Base-by-base conservation (phyloP, 2,797 vertebrate species). In the Chloroceryle inda region DNA sequence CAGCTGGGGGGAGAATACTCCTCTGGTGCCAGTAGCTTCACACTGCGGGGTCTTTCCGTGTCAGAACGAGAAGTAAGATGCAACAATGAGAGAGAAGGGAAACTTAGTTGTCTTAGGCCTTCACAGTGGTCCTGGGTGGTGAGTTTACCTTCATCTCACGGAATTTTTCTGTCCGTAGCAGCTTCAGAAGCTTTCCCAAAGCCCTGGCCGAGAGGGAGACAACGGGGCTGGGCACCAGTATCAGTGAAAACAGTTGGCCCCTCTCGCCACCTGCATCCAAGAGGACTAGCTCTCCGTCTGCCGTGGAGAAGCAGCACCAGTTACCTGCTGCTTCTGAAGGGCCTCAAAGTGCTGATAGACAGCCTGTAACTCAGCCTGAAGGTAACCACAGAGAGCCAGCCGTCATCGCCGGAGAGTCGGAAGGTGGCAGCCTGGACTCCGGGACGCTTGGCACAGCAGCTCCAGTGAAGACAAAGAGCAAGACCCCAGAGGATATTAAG, bases 401-500 rank as follows among this genome's bases (percentile, higher is more conserved):
- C 5, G 14, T 16, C 53, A 58, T 37, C 63, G 38, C 52, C 3
- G 44, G 44, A 40, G 86, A 64, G 13, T 9, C 45, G 5, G 95
- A 93, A 73, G 88, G 92, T 2, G 17, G 42, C 47, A 87, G 49
- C 64, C 59, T 59, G 6, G 56, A 59, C 52, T 74, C 92, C 0
- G 55, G 80, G 67, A 58, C n/a, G 24, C 66, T 26, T 62, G 27
- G 76, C 12, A 8, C 88, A 52, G 73, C 90, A 67, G 19, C 88
- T 50, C 87, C 78, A 7, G 42, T 92, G 20, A 97, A 97, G 87
- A 96, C 97, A 69, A 97, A 98, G 67, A 62, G 11, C 22, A 98
- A 98, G 94, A 98, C 97, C 2, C 94, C 97, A 0, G 99, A 99
- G 73, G 99, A 99, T 85, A 93, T 98, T 69, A 98, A 97, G 68